Percentiles rank a stretch among this genome's conserved stretches.
phyloP scores from a whole-genome alignment of 35 echinoderm and acorn worm species.

The Apostichopus parvimensis region DNA sequence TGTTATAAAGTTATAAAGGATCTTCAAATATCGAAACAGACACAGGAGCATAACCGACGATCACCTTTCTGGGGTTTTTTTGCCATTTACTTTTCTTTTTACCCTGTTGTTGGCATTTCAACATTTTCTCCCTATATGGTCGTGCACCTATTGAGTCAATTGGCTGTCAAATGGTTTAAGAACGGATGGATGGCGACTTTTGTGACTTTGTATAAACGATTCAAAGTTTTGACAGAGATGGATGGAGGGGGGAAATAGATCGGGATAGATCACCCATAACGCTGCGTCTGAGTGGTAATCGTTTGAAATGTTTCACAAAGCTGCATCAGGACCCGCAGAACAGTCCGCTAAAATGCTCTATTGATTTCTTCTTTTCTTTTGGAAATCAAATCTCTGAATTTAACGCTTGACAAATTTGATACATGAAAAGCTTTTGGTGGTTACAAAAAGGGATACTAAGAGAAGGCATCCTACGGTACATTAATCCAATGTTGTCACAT shows the following conservation, averaged over 20 bases:
- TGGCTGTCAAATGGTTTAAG: no score
- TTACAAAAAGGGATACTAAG: neutral
- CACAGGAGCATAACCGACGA: no score
- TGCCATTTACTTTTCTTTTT: no score
- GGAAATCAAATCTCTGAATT: constrained; percentile 22
- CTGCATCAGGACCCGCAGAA: neutral
- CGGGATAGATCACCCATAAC: neutral
- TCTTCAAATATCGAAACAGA: no score
- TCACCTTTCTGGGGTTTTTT: no score
- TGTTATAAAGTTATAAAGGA: no score
- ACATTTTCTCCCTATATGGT: no score
- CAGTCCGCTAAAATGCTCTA: neutral
- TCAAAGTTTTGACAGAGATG: neutral
- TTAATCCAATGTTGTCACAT: neutral
- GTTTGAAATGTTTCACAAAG: neutral
- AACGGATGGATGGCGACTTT: neutral
- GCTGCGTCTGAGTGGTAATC: neutral
- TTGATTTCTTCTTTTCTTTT: constrained; percentile 21
- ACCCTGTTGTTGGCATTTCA: no score
- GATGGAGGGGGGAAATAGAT: neutral
- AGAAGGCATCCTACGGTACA: neutral
- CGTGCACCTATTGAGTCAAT: no score
- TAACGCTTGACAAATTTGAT: constrained; percentile 42
- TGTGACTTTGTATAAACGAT: neutral
- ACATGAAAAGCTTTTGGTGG: neutral